Evolutionary conservation across 1,140 invertebrate species (phyloP), one percentile per base, ranked within the genome.

Genomic region (Babylonia areolata): DNA sequence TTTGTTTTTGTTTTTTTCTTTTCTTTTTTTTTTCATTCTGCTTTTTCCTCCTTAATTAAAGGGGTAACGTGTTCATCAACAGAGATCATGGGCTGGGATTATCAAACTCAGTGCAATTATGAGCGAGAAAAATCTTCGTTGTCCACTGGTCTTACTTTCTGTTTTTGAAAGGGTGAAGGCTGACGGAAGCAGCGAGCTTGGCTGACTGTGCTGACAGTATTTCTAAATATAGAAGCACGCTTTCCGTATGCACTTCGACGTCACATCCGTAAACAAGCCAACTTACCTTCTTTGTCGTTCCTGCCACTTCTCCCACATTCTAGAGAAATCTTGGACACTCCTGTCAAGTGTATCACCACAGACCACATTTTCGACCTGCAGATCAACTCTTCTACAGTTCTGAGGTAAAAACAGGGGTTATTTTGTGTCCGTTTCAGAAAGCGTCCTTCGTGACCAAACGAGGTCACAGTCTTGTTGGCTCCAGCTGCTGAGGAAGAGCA

Each of bases 201-300:
- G n/a, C n/a, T n/a, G n/a, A n/a, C n/a, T n/a, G 46, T 9, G 46
- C 37, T 78, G 81, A 82, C 11, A 5, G 42, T 15, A 82, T 39
- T 1, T 33, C 82, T 84, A 84, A 31, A n/a, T 73, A 46, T 84
- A 84, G 82, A 28, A 71, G 69, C 82, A 40, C 64, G 28, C 64
- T 58, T 31, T 82, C 54, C 82, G 35, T 84, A 71, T 75, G 17
- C 42, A 73, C 2, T 15, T 40, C 69, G 69, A 73, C 82, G 82
- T 84, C 82, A 84, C 39, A 28, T 84, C 82, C 82, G 82, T 84
- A 84, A 84, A 84, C 82, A 84, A 84, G 82, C 28, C 69, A 40
- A 64, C 82, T 64, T 84, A 69, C 64, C 69, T 58, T 40, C 58
- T 84, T 84, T 71, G 58, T 73, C 51, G 37, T 35, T 73, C 58